Percentiles rank a stretch among this genome's conserved stretches.
phyloP scores from a whole-genome alignment of 2,113 vertebrate genomes.

The Vicugna pacos region DNA sequence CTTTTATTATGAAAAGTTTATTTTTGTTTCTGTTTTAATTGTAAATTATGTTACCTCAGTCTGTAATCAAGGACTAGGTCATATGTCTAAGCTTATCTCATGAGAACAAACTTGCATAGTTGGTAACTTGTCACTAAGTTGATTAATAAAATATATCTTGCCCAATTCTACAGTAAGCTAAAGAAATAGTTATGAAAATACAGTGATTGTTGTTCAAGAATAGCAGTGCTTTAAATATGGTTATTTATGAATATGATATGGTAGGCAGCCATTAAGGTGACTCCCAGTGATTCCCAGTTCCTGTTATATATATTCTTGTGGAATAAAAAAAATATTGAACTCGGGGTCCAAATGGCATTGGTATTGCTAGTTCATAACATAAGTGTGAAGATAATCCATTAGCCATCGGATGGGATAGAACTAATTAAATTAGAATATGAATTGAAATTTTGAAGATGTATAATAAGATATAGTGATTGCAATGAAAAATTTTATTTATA shows the following conservation, averaged over 20 bases:
- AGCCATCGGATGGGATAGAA: background rate
- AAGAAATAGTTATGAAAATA: background rate
- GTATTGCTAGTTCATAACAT: background rate
- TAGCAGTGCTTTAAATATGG: background rate
- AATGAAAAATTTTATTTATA: constrained; percentile 14
- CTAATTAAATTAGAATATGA: background rate
- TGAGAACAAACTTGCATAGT: background rate
- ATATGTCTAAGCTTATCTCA: background rate
- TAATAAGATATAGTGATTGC: background rate
- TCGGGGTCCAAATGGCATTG: background rate
- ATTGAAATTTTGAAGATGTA: constrained; percentile 2
- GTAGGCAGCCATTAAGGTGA: background rate
- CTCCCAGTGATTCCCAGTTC: rapidly evolving
- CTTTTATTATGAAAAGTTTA: background rate
- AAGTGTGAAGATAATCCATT: constrained; percentile 45
- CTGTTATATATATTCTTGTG: rapidly evolving
- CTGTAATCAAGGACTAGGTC: background rate
- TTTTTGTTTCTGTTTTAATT: constrained; percentile 34
- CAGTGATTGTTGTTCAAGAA: background rate
- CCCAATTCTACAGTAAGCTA: background rate
- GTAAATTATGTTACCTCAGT: background rate
- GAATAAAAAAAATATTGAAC: background rate
- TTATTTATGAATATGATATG: background rate
- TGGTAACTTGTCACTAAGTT: background rate
- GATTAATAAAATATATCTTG: background rate